Evolutionary conservation across 2,797 vertebrate genomes (phyloP), one percentile per base, ranked within the genome.

Genomic region (Sparus aurata): DNA sequence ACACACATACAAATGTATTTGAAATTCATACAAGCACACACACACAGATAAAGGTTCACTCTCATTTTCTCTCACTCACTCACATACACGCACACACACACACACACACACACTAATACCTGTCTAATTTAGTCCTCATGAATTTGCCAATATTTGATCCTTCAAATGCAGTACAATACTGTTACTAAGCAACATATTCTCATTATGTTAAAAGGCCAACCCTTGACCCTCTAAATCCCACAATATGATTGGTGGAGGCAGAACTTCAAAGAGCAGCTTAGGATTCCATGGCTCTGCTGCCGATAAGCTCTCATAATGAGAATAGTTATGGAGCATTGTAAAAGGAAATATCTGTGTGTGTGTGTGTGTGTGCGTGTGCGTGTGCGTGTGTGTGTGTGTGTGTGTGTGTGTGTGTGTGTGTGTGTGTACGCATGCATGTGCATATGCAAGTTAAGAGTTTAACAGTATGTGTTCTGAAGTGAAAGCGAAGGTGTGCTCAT

Each of bases 271-370:
- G 86, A 84, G 76, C 69, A 85, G 91, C 83, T 93, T 90, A 92
- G 87, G 89, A 90, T 90, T 94, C 85, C 67, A 66, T 73, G 73
- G 90, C 90, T 86, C 77, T 52, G 81, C 85, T 81, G 79, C 73
- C 91, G 93, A 91, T 93, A 93, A 93, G 88, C 89, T 82, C 83
- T 85, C 41, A 83, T 93, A 91, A 94, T 91, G 92, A 91, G 87
- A 91, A 86, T 79, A 87, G 85, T 92, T 89, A 82, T 86, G 87
- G 80, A 89, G 87, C 63, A 87, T 80, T 91, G 87, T 90, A 78
- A 90, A 86, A 88, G 79, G 58, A 91, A 91, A 91, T 75, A 66
- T 66, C 2, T 18, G 54, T 59, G 75, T 25, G 73, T 46, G 53
- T 64, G 67, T 73, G 75, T 64, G 69, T 85, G 65, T 67, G 68